A percentile compares a stretch with the other conserved stretches of the same genome.
Conservation (phyloP, 2,888 invertebrate species). For the Quadroppia sp. region DNA sequence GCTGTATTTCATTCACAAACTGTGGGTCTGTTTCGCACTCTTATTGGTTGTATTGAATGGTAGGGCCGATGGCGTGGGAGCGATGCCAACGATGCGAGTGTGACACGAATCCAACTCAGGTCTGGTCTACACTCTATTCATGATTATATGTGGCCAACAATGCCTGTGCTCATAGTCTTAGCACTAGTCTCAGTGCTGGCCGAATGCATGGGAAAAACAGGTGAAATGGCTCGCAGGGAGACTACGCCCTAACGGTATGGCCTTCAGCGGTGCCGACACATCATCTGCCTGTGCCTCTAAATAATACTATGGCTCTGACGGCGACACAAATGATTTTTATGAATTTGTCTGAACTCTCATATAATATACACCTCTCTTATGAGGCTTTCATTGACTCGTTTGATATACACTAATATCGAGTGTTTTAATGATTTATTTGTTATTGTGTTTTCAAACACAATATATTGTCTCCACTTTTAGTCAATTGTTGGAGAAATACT, state of each 20-base stretch:
- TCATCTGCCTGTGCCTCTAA: constrained; percentile 1
- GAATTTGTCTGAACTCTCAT: constrained; percentile 14
- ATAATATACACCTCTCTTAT: constrained; percentile 17
- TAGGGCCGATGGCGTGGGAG: constrained; percentile 34
- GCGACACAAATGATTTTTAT: constrained; percentile 20
- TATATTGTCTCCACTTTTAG: background rate
- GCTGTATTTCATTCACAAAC: constrained; percentile 26
- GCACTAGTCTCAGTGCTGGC: constrained; percentile 5
- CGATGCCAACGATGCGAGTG: constrained; percentile 35
- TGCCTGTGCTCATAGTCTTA: background rate
- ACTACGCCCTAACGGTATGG: constrained; percentile 34
- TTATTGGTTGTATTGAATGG: background rate
- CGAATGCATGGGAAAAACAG: constrained; percentile 35
- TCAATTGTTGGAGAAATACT: background rate
- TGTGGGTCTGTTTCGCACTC: background rate
- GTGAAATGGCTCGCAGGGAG: constrained; percentile 31
- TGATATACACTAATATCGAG: too few relatives aligned
- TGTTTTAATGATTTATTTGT: constrained; percentile 6
- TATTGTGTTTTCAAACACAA: background rate
- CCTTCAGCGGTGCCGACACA: constrained; percentile 31
- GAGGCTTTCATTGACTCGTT: background rate
- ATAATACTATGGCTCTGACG: background rate
- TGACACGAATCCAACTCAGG: constrained; percentile 20
- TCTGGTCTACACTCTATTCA: background rate
- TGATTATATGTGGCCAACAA: constrained; percentile 20